Evolutionary conservation across 1,140 invertebrate genomes (phyloP), one percentile per base, ranked within the genome.

Genomic region (Tetraneura akinire): DNA sequence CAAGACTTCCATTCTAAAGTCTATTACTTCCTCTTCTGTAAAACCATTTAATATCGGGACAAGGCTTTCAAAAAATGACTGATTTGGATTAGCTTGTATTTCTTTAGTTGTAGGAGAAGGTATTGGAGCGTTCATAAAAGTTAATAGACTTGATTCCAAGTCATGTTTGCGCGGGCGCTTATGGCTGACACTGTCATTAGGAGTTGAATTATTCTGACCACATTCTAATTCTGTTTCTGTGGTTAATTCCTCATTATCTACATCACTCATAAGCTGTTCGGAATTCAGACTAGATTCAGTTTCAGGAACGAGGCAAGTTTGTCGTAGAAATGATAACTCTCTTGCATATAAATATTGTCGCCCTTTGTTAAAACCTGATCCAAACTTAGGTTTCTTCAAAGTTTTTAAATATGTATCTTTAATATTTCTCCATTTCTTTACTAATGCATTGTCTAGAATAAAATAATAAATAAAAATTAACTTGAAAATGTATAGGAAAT

Each of bases 281-380:
- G 60, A 62, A 62, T 62, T 62, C 60, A 62, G 8, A 62, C 26
- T 62, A 62, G 60, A 62, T 62, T 62, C 60, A 62, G 60, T 62
- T 62, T 37, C 60, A 62, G 60, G 16, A 32, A 62, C 29, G 29
- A 62, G 60, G 29, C 26, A 62, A 37, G 60, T 32, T 62, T 62
- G 60, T 62, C 8, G 29, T 62, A 62, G 29, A 62, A 62, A 62
- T 32, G 60, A 62, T 62, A 62, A 32, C 29, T 62, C 26, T 37
- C 8, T 62, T 32, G 60, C 60, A 62, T 62, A 62, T 62, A 62
- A 62, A 62, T 62, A 62, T 29, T 62, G 26, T 29, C 26, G 26
- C 26, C 14, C 26, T 60, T 60, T 60, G 23, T 29, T 60, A 60
- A 26, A 29, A 29, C 57, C 57, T 60, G 13, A 60, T 29, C 57